These are phyloP conservation scores for Narcine bancroftii DNA, from an alignment of 2,113 vertebrate species.

Conservation along the genomic window DNA sequence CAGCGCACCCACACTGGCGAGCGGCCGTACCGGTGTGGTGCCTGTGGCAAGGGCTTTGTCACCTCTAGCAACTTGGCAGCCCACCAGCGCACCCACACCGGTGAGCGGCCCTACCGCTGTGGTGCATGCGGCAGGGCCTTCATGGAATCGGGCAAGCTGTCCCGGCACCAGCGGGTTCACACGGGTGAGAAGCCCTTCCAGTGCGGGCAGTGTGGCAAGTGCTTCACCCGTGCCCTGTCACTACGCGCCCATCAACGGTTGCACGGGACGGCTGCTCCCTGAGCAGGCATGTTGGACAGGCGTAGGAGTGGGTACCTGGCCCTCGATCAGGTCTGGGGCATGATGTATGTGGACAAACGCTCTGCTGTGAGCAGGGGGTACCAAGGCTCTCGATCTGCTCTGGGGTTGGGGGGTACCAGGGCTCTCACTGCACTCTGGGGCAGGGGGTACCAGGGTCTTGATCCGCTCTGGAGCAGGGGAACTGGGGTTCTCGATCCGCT, in stretches of 20 bases:
- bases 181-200: neutral
- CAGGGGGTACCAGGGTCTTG: too few species aligned
- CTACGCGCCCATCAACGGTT: neutral
- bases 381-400: too few species aligned
- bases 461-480: too few species aligned
- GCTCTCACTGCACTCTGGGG: too few species aligned
- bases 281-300: too few species aligned
- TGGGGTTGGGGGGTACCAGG: too few species aligned
- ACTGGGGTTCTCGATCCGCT: too few species aligned
- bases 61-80: neutral
- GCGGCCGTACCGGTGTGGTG: neutral
- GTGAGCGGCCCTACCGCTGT: neutral
- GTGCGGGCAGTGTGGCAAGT: too few species aligned
- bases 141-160: neutral
- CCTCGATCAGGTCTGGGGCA: too few species aligned
- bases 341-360: too few species aligned
- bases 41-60: neutral
- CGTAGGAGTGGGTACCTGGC: too few species aligned
- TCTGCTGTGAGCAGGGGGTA: too few species aligned
- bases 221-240: neutral
- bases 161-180: neutral
- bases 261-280: neutral
- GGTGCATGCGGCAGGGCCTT: neutral
- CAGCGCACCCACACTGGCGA: neutral
- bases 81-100: neutral